Conservation (phyloP, 2,797 vertebrate species). For the Scolopax rusticola region DNA sequence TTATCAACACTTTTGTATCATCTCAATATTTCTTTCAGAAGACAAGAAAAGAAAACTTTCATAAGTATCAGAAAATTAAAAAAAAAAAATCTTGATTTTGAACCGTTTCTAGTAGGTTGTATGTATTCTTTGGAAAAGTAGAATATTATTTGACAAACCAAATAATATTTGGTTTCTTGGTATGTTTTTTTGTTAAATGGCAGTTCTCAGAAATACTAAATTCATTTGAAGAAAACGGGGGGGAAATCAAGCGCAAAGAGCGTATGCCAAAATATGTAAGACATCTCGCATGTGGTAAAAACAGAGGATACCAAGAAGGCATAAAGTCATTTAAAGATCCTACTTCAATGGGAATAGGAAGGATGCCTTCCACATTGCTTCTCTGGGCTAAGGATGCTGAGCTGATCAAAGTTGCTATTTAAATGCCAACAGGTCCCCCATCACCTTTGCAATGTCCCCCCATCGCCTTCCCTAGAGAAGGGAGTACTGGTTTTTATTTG, state of each 20-base stretch:
- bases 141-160: not conserved
- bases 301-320: not conserved
- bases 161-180: too few species aligned
- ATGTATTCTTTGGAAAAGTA: not conserved
- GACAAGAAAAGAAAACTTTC: not conserved
- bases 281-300: not conserved
- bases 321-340: not conserved
- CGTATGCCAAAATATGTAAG: not conserved
- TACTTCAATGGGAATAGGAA: not conserved
- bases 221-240: not conserved
- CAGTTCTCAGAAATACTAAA: not conserved
- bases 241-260: not conserved
- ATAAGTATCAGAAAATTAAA: not conserved
- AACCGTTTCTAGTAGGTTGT: not conserved
- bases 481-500: not conserved
- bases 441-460: not conserved
- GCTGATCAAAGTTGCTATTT: not conserved
- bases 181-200: not conserved
- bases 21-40: not conserved
- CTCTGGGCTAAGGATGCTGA: not conserved
- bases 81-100: not conserved
- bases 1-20: not conserved
- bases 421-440: not conserved
- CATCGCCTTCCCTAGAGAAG: not conserved
- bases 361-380: not conserved